Conservation (phyloP, 2,888 invertebrate genomes). For the Cephus pygmeus region DNA sequence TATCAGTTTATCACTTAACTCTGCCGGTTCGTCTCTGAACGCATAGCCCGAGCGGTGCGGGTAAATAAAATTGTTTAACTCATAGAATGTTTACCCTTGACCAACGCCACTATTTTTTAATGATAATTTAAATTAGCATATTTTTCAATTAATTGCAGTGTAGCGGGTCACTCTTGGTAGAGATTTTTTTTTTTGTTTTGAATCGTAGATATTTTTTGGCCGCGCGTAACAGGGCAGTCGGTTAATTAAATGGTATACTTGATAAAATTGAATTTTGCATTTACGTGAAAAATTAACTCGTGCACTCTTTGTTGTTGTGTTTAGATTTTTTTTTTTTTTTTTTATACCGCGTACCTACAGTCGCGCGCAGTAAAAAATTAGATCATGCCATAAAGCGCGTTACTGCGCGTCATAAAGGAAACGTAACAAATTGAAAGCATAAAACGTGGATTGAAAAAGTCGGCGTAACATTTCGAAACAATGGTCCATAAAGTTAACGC, state of each 20-base stretch:
- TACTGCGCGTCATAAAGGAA: background rate
- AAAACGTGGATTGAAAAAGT: background rate
- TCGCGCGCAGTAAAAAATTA: background rate
- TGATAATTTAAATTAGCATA: background rate
- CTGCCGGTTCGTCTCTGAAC: background rate
- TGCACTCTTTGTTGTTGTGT: background rate
- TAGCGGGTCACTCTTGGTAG: too few relatives aligned
- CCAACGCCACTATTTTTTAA: background rate
- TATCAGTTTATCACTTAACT: background rate
- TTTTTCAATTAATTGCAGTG: background rate
- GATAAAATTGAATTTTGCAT: background rate
- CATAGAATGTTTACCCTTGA: background rate
- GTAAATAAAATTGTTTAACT: background rate
- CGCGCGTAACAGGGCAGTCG: too few relatives aligned
- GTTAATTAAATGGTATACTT: too few relatives aligned
- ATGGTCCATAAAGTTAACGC: background rate
- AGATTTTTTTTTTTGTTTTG: too few relatives aligned
- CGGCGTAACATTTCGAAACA: background rate
- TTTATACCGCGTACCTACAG: background rate
- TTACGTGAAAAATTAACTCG: background rate
- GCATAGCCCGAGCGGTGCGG: too few relatives aligned
- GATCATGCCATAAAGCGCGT: background rate
- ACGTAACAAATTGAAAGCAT: background rate
- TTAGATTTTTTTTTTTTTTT: background rate
- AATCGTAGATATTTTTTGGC: too few relatives aligned